phyloP scores from a whole-genome alignment of 1,140 invertebrate species.

The Psilanteris sp. region DNA sequence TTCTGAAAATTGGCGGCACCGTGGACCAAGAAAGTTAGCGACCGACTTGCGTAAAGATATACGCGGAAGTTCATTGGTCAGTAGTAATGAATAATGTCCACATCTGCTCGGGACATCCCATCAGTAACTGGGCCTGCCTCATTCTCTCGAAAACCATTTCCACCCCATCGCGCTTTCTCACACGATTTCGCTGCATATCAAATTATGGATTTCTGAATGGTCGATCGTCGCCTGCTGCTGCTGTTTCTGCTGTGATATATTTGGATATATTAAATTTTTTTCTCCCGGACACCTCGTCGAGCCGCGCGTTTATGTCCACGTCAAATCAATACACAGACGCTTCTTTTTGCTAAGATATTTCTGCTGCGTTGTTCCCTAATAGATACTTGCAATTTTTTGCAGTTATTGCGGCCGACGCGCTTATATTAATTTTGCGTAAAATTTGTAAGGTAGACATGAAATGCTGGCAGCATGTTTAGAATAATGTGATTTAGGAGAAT shows the following conservation, averaged over 20 bases:
- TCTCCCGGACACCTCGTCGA: conserved; percentile 37
- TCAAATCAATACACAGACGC: conserved; percentile 56
- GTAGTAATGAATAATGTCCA: conserved; percentile 78
- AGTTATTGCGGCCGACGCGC: too few relatives aligned
- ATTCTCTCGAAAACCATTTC: conserved; percentile 72
- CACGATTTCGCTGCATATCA: conserved; percentile 78
- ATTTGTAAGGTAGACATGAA: too few relatives aligned
- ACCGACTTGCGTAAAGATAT: conserved; percentile 21
- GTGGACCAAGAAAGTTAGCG: background rate
- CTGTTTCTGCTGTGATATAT: conserved; percentile 74
- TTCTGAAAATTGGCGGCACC: background rate
- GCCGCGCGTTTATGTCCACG: conserved; percentile 30
- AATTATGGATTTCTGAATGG: conserved; percentile 79
- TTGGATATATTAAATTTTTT: conserved; percentile 81
- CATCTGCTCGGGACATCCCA: conserved; percentile 78
- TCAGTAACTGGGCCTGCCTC: conserved; percentile 73
- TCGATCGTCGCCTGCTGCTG: conserved; percentile 78
- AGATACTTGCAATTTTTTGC: too few relatives aligned
- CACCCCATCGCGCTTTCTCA: conserved; percentile 74
- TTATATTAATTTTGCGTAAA: too few relatives aligned
- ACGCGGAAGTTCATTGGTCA: conserved; percentile 63
- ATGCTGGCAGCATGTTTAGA: too few relatives aligned
- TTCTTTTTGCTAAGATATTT: conserved; percentile 12
- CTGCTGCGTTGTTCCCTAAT: background rate
- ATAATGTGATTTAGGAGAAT: too few relatives aligned